Conservation (phyloP, 2,797 vertebrate species). For the Aeoliscus strigatus region DNA sequence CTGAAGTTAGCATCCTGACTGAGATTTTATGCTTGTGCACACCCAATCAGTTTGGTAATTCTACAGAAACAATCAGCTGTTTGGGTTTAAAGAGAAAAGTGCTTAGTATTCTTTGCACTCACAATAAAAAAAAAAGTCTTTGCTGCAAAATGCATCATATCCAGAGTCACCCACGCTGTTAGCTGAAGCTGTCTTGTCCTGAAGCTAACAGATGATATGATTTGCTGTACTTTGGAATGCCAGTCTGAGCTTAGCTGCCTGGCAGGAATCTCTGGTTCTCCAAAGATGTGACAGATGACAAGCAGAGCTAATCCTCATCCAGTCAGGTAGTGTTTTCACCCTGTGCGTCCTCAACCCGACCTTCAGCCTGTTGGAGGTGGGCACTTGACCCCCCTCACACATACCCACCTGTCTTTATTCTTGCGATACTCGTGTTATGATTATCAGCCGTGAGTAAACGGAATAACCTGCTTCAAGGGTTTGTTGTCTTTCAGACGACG, state of each 20-base stretch:
- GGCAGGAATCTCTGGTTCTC: constrained; percentile 4
- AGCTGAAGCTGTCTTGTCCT: constrained; percentile 13
- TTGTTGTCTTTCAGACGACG: constrained; percentile 79
- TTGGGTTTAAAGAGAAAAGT: too few relatives aligned
- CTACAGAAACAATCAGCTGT: too few relatives aligned
- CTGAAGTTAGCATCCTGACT: too few relatives aligned
- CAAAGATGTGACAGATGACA: constrained; percentile 21
- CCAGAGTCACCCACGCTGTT: constrained; percentile 5
- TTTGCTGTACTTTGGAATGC: too few relatives aligned
- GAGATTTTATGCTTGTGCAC: not conserved
- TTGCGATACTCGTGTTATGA: not conserved
- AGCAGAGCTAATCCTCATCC: constrained; percentile 28
- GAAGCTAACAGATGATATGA: constrained; percentile 36
- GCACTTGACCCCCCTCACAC: not conserved
- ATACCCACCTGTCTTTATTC: not conserved
- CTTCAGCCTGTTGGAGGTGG: constrained; percentile 1
- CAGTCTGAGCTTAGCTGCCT: constrained; percentile 19
- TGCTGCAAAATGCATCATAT: constrained; percentile 1
- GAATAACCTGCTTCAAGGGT: constrained; percentile 5
- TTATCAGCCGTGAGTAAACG: not conserved
- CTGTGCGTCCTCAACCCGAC: not conserved
- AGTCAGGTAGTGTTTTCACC: constrained; percentile 2
- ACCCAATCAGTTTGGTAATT: too few relatives aligned
- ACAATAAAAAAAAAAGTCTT: not conserved
- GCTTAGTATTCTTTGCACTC: too few relatives aligned